Base-by-base conservation (phyloP, 2,888 invertebrate species). In the Ectemnius cavifrons region DNA sequence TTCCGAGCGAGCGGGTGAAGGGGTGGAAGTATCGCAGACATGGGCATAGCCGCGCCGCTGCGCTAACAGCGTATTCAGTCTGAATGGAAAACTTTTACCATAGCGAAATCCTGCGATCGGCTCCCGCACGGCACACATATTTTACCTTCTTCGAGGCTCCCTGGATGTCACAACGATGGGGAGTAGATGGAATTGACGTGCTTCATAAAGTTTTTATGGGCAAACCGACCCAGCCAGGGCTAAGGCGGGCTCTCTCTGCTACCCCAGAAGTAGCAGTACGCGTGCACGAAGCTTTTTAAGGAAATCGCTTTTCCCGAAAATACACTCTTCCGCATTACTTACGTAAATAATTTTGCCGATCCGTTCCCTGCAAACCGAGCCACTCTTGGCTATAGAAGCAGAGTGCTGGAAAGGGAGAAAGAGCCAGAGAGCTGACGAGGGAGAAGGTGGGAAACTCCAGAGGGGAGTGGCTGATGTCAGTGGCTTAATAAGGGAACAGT, bases 11-110 rank as follows among this genome's bases (percentile, higher is more conserved):
- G 79, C 68, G 61, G 62, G 60, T 16, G 57, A 72, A 68, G 69
- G 71, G 75, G 74, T 71, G 73, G 60, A 63, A 66, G 71, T 56
- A 45, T 58, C 47, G 56, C 71, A 6, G 37, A 37, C 37, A 37
- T 6, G 8, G 37, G 37, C 37, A 37, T 65, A 62, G 67, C 63
- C 73, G 63, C 70, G 63, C 69, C 74, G 63, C 70, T 71, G 61
- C 66, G 71, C 69, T 80, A 81, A 78, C 76, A 78, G 77, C 37
- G 37, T 77, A 74, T 60, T 58, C 63, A 59, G 64, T 70, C 72
- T 67, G 73, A 80, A 79, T 79, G 58, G 75, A 66, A 78, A 84
- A 84, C 80, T 85, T 84, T 74, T 72, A 77, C 71, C 67, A 74
- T 71, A 74, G 37, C 64, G 63, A 79, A 84, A 83, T 83, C 74